These are phyloP conservation scores for Tyrannus savana DNA, from an alignment of 2,113 vertebrate genomes.

Conservation along the genomic window DNA sequence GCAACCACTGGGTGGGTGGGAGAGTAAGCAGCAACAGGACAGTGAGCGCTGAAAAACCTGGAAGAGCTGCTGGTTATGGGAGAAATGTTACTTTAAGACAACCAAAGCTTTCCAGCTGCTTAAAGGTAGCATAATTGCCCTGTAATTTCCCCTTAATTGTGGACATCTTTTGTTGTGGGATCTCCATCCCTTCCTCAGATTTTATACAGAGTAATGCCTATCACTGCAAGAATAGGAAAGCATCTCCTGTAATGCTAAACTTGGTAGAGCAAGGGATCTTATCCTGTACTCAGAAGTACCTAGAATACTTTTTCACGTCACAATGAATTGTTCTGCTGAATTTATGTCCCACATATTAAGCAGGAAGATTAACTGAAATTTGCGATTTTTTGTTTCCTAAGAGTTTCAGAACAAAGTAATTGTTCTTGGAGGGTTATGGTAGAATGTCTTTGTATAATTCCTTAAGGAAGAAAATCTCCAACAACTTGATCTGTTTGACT, in stretches of 20 bases:
- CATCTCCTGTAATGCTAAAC: not conserved
- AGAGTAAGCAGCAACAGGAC: not conserved
- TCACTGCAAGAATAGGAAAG: not conserved
- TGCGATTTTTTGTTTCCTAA: not conserved
- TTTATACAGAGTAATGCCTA: not conserved
- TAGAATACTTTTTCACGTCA: not conserved
- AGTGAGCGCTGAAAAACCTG: not conserved
- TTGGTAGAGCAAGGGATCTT: not conserved
- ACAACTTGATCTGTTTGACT: not conserved
- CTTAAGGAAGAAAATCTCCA: not conserved
- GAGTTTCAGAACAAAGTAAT: not conserved
- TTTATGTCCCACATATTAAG: not conserved
- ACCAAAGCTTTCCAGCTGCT: not conserved
- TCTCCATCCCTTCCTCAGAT: not conserved
- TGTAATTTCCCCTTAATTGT: not conserved
- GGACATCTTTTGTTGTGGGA: not conserved
- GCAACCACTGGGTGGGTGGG: not conserved
- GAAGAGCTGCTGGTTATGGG: not conserved
- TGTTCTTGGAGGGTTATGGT: not conserved
- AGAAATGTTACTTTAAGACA: not conserved
- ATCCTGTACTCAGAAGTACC: not conserved
- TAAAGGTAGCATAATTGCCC: not conserved
- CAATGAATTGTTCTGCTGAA: not conserved
- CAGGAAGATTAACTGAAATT: not conserved
- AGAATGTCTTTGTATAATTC: not conserved